phyloP scores from a whole-genome alignment of 92 coral and sea anemone genomes.

The Epizoanthus stellaris region DNA sequence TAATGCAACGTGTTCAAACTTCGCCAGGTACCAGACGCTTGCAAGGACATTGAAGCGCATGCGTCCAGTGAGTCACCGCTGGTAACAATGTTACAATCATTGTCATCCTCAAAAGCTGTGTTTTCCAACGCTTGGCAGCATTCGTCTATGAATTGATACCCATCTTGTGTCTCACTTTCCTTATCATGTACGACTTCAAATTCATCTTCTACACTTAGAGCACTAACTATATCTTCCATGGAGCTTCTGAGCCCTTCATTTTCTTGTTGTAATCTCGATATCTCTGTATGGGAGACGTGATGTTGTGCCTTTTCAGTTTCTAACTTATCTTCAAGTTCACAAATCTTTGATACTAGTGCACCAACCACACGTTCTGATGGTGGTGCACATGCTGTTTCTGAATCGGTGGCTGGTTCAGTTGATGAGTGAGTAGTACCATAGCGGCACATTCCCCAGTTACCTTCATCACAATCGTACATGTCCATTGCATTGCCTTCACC shows the following conservation, averaged over 20 bases:
- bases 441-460: slow-evolving; percentile 32
- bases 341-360: slow-evolving; percentile 32
- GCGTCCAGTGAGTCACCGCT: background rate
- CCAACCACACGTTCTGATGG: slow-evolving; percentile 22
- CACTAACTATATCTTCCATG: slow-evolving; percentile 39
- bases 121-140: slow-evolving; percentile 36
- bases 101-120: slow-evolving; percentile 27
- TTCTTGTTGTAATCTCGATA: slow-evolving; percentile 28
- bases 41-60: slow-evolving; percentile 19
- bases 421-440: background rate
- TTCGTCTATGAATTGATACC: slow-evolving; percentile 14
- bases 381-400: no score
- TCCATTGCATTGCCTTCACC: slow-evolving; percentile 9
- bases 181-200: slow-evolving; percentile 2
- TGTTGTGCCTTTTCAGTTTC: slow-evolving; percentile 39
- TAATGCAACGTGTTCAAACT: slow-evolving; percentile 35
- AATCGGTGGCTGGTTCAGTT: no score
- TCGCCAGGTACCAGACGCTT: slow-evolving; percentile 46
- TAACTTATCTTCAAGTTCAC: slow-evolving; percentile 34
- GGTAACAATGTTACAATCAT: background rate
- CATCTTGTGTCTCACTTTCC: background rate
- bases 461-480: slow-evolving; percentile 37
- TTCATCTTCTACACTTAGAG: slow-evolving; percentile 21
- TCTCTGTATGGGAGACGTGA: slow-evolving; percentile 9
- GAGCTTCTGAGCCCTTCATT: slow-evolving; percentile 34